A percentile compares a stretch with the other conserved stretches of the same genome.
phyloP scores from a whole-genome alignment of 2,113 vertebrate genomes.

The Balaeniceps rex region DNA sequence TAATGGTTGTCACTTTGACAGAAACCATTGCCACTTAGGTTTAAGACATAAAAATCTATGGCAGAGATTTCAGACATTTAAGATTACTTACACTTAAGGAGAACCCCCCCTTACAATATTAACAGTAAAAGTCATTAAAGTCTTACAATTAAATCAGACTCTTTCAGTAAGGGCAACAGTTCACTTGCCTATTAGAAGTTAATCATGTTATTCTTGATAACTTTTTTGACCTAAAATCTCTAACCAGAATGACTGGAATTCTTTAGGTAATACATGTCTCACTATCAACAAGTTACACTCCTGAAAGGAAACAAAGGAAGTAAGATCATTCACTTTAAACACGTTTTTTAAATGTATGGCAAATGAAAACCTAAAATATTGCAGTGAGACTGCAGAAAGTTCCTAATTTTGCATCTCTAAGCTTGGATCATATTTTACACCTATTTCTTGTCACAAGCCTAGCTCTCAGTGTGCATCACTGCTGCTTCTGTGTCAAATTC shows the following conservation, averaged over 20 bases:
- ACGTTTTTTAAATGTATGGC: neutral
- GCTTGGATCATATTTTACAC: neutral
- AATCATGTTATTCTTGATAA: neutral
- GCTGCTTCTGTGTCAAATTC: neutral
- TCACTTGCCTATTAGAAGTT: neutral
- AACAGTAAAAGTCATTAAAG: neutral
- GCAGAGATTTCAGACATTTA: neutral
- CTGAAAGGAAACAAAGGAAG: neutral
- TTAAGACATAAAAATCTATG: neutral
- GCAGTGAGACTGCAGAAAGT: neutral
- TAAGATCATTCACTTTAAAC: neutral
- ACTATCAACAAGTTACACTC: neutral
- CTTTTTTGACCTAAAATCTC: slow-evolving; percentile 3
- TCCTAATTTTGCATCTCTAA: neutral
- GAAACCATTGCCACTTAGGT: neutral
- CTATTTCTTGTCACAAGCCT: neutral
- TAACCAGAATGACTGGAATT: neutral
- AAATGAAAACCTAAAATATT: neutral
- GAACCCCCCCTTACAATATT: neutral
- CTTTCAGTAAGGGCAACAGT: neutral
- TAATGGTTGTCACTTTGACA: neutral
- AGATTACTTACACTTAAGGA: neutral
- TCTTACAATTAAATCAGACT: neutral
- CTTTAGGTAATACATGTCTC: neutral
- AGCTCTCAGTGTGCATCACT: neutral